Conservation (phyloP, 2,888 invertebrate genomes). For the Reticulitermes lucifugus region DNA sequence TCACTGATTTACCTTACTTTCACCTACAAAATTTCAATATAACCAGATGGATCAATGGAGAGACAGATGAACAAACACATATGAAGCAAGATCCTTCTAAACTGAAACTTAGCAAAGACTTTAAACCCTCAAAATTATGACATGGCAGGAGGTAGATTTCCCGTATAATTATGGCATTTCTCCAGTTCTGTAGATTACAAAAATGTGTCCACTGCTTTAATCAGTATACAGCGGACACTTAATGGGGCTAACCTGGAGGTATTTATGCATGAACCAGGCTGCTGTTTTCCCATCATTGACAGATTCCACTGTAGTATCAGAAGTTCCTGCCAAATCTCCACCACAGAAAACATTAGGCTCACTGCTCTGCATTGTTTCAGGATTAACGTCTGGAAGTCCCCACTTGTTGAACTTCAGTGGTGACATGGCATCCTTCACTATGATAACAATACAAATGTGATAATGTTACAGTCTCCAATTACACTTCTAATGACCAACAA, state of each 20-base stretch:
- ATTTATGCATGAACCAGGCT: slow-evolving; percentile 94
- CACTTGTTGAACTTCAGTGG: slow-evolving; percentile 82
- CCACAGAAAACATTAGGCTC: slow-evolving; percentile 89
- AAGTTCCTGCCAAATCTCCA: slow-evolving; percentile 93
- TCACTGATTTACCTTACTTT: too few relatives aligned
- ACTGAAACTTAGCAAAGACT: too few relatives aligned
- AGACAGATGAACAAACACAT: too few relatives aligned
- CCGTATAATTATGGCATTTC: too few relatives aligned
- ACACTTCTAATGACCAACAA: too few relatives aligned
- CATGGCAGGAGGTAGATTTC: too few relatives aligned
- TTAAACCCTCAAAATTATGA: too few relatives aligned
- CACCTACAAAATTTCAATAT: too few relatives aligned
- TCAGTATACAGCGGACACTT: background rate
- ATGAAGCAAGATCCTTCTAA: too few relatives aligned
- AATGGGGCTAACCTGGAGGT: slow-evolving; percentile 79
- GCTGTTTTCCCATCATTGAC: slow-evolving; percentile 99
- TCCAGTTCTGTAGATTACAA: too few relatives aligned
- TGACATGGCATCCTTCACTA: slow-evolving; percentile 78
- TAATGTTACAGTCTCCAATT: too few relatives aligned
- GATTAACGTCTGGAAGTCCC: slow-evolving; percentile 85
- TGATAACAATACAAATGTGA: background rate
- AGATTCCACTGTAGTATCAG: slow-evolving; percentile 98
- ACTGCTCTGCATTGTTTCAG: slow-evolving; percentile 81
- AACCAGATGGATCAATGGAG: too few relatives aligned
- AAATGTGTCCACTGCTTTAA: background rate